Base-by-base conservation (phyloP, 2,888 invertebrate species). In the Dolichopus griseipennis region DNA sequence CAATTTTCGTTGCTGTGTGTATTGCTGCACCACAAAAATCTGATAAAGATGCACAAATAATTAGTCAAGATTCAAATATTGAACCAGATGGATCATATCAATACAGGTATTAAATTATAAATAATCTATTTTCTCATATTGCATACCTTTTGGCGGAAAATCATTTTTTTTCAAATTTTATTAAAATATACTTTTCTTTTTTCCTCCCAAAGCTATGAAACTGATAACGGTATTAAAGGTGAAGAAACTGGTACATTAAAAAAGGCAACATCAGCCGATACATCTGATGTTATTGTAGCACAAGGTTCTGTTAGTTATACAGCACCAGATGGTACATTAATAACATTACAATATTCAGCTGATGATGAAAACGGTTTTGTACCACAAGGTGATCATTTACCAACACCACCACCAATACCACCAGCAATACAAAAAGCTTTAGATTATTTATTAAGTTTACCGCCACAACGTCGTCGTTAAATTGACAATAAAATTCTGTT, bases 171-270 rank as follows among this genome's bases (percentile, higher is more conserved):
- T 27, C 27, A 27, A n/a, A n/a, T 27, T 27, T 27, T 62, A 22
- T 62, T 62, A 62, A 20, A 62, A 21, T 62, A 22, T 62, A 20
- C 9, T 62, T 21, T 62, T 62, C 9, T 65, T 64, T 61, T 65
- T 64, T 65, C 33, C n/a, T 65, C 65, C 63, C 74, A 82, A 82
- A 92, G 92, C 77, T 92, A 87, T 76, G 91, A 92, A 83, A 88
- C 91, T 22, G 91, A 89, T 69, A 92, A 92, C 76, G 91, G 91
- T 69, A 92, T 92, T 69, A 89, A 91, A 77, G 90, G 89, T 1
- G 88, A 92, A 77, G 92, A 92, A 81, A 78, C 87, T 20, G 92
- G 92, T 20, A 88, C 89, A 34, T 79, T 92, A 74, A 91, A 91
- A 82, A 88, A 89, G 76, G 87, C 88, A 10, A 85, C 84, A 67